Conservation (phyloP, 2,797 vertebrate genomes). For the Hippocampus kuda region DNA sequence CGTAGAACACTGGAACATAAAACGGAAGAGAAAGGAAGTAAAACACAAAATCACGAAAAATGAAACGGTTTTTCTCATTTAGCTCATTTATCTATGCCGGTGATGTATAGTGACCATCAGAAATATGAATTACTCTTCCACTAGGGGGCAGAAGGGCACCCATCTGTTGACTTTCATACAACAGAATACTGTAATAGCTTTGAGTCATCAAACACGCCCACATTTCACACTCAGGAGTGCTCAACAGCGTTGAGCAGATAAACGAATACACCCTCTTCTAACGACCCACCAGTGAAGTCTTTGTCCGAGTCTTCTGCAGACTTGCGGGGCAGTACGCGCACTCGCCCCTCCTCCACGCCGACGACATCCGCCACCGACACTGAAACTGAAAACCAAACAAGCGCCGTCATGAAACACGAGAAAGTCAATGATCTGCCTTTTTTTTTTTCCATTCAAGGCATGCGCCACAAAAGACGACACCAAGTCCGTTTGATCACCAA, state of each 20-base stretch:
- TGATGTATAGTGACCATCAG: too few species aligned
- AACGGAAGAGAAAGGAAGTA: not conserved
- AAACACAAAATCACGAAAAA: too few species aligned
- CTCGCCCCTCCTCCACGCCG: slow-evolving; percentile 61
- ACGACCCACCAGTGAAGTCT: slow-evolving; percentile 68
- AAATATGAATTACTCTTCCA: too few species aligned
- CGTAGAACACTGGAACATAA: slow-evolving; percentile 65
- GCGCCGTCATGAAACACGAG: not conserved
- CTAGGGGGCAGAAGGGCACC: not conserved
- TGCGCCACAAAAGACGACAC: not conserved
- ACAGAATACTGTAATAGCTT: not conserved
- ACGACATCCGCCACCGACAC: slow-evolving; percentile 64
- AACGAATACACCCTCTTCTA: not conserved
- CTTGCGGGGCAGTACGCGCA: slow-evolving; percentile 58
- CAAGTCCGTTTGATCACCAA: not conserved
- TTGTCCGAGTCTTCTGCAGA: slow-evolving; percentile 62
- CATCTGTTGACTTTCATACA: too few species aligned
- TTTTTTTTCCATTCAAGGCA: not conserved
- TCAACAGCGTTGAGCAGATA: too few species aligned
- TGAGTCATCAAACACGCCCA: not conserved
- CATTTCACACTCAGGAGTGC: not conserved
- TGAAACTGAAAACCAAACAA: slow-evolving; percentile 51
- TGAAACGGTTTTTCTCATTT: too few species aligned
- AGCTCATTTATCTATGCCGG: too few species aligned
- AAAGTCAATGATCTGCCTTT: not conserved